Percentiles rank a stretch among this genome's conserved stretches.
phyloP scores from a whole-genome alignment of 2,888 invertebrate species.

The Cosmorhoe ocellata region DNA sequence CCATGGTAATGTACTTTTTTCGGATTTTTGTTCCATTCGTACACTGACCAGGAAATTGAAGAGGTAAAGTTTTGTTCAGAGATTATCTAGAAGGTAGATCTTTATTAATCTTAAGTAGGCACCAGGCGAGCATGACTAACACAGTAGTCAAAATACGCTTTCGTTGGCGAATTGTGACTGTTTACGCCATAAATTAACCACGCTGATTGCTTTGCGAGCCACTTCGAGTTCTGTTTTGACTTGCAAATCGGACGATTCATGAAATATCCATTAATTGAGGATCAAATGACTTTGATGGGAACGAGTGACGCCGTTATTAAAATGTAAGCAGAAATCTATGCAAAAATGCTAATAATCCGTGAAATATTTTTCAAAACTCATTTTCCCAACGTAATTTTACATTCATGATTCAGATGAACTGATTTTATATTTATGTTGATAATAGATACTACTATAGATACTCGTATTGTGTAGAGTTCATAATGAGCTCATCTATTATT shows the following conservation, averaged over 20 bases:
- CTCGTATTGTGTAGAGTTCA: too few species aligned
- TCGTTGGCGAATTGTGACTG: slow-evolving; percentile 39
- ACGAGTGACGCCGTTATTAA: slow-evolving; percentile 25
- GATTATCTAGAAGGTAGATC: too few species aligned
- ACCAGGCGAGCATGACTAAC: too few species aligned
- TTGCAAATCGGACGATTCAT: slow-evolving; percentile 35
- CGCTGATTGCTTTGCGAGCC: slow-evolving; percentile 45
- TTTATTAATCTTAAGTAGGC: too few species aligned
- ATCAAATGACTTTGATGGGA: slow-evolving; percentile 34
- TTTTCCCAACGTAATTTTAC: background rate
- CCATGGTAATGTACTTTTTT: too few species aligned
- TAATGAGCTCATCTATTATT: too few species aligned
- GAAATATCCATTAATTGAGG: slow-evolving; percentile 38
- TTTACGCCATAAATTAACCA: slow-evolving; percentile 52
- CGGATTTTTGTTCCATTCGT: too few species aligned
- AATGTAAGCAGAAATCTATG: slow-evolving; percentile 26
- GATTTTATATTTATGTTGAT: too few species aligned
- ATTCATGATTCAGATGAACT: background rate
- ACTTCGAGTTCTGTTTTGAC: slow-evolving; percentile 37
- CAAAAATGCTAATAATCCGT: slow-evolving; percentile 10
- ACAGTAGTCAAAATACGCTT: slow-evolving; percentile 37
- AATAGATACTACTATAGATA: too few species aligned
- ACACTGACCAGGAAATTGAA: too few species aligned
- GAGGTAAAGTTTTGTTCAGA: too few species aligned
- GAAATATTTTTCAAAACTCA: slow-evolving; percentile 2